These are phyloP conservation scores for Andricus grossulariae DNA, from an alignment of 1,140 invertebrate genomes.

Conservation along the genomic window DNA sequence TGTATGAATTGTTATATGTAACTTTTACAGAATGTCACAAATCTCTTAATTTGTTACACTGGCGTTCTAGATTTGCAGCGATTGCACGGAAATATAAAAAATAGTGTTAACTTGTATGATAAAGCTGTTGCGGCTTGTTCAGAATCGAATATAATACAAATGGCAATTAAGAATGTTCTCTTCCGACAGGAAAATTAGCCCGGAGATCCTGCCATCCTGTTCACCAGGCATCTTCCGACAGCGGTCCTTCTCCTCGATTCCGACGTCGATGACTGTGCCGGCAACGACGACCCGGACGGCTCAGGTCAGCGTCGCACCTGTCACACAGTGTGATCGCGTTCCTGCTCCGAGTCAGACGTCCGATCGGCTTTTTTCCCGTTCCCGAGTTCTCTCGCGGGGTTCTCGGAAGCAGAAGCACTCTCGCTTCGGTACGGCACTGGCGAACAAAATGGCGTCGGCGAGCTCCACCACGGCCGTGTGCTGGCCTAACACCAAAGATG, in stretches of 20 bases:
- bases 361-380: not conserved
- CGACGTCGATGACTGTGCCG: conserved; percentile 43
- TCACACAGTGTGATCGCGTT: conserved; percentile 1
- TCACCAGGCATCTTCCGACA: conserved; percentile 81
- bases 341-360: conserved; percentile 22
- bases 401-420: conserved; percentile 61
- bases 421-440: conserved; percentile 78
- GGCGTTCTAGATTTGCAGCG: too few species aligned
- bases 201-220: conserved; percentile 79
- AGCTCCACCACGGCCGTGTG: conserved; percentile 78
- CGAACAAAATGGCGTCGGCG: conserved; percentile 83
- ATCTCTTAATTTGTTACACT: too few species aligned
- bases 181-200: conserved; percentile 78
- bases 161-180: not conserved
- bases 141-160: not conserved
- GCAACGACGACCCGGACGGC: conserved; percentile 34
- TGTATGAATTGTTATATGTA: too few species aligned
- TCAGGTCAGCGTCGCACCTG: conserved; percentile 5
- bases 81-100: too few species aligned
- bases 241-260: conserved; percentile 75
- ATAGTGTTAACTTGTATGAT: too few species aligned
- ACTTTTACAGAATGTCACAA: too few species aligned
- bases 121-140: too few species aligned
- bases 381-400: conserved; percentile 52
- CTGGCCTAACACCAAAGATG: conserved; percentile 95